Percentiles rank a stretch among this genome's conserved stretches.
Conservation (phyloP, 1,140 invertebrate genomes). For the Drosophila parvula region DNA sequence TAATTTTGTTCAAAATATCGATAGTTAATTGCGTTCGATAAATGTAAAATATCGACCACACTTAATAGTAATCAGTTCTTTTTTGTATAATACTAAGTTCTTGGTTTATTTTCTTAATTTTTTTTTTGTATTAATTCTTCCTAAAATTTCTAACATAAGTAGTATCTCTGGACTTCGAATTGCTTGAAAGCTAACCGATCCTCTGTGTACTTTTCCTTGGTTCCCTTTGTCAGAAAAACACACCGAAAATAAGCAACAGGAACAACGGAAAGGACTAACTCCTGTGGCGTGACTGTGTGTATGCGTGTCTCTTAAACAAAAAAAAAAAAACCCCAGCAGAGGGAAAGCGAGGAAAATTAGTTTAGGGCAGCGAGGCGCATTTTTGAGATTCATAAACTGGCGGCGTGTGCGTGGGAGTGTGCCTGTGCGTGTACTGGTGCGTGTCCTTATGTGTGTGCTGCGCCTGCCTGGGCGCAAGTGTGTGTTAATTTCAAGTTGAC, state of each 20-base stretch:
- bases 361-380: conserved; percentile 67
- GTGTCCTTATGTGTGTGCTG: background rate
- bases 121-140: background rate
- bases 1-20: too few relatives aligned
- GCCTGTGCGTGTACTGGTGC: background rate
- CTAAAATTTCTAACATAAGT: background rate
- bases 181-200: background rate
- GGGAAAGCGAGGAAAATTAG: conserved; percentile 61
- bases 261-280: conserved; percentile 30
- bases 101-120: too few relatives aligned
- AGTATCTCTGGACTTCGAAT: too few relatives aligned
- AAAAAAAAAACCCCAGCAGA: background rate
- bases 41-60: too few relatives aligned
- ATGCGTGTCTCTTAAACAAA: conserved; percentile 5
- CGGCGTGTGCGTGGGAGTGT: conserved; percentile 23
- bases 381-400: conserved; percentile 79
- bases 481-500: conserved; percentile 69
- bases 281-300: conserved; percentile 31
- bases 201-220: conserved; percentile 1
- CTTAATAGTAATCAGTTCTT: too few relatives aligned
- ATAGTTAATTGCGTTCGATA: too few relatives aligned
- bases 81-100: too few relatives aligned
- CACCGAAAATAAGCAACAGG: conserved; percentile 34
- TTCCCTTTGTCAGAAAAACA: conserved; percentile 10
- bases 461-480: conserved; percentile 28